Conservation (phyloP, 2,113 vertebrate genomes). For the Zapornia atra region DNA sequence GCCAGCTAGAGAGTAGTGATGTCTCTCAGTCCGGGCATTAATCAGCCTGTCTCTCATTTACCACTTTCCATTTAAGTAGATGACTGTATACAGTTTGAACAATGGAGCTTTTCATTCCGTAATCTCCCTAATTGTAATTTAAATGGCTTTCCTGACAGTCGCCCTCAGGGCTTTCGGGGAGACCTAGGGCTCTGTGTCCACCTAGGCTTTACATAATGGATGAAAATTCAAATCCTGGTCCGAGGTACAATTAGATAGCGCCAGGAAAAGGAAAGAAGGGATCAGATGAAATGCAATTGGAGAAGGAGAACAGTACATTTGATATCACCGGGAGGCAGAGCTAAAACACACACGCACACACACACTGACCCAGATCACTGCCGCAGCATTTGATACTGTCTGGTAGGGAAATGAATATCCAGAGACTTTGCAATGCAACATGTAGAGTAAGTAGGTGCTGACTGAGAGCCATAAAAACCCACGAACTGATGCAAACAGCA, state of each 20-base stretch:
- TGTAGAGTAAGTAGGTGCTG: not conserved
- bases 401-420: slow-evolving; percentile 5
- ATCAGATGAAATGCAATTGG: not conserved
- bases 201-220: slow-evolving; percentile 43
- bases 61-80: slow-evolving; percentile 67
- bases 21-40: slow-evolving; percentile 8
- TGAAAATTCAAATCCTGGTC: slow-evolving; percentile 37
- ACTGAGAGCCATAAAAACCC: not conserved
- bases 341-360: not conserved
- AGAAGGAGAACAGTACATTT: slow-evolving; percentile 25
- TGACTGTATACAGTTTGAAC: slow-evolving; percentile 55
- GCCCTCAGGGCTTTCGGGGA: not conserved
- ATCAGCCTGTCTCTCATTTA: slow-evolving; percentile 64
- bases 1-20: slow-evolving; percentile 23
- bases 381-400: not conserved
- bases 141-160: slow-evolving; percentile 66
- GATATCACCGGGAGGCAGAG: slow-evolving; percentile 42
- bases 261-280: slow-evolving; percentile 35
- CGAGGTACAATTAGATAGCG: slow-evolving; percentile 32
- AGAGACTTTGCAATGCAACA: not conserved
- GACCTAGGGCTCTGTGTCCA: slow-evolving; percentile 24
- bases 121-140: slow-evolving; percentile 58
- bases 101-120: slow-evolving; percentile 60
- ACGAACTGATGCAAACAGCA: not conserved
- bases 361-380: not conserved